Base-by-base conservation (phyloP, 1,140 invertebrate species). In the Diprion similis region DNA sequence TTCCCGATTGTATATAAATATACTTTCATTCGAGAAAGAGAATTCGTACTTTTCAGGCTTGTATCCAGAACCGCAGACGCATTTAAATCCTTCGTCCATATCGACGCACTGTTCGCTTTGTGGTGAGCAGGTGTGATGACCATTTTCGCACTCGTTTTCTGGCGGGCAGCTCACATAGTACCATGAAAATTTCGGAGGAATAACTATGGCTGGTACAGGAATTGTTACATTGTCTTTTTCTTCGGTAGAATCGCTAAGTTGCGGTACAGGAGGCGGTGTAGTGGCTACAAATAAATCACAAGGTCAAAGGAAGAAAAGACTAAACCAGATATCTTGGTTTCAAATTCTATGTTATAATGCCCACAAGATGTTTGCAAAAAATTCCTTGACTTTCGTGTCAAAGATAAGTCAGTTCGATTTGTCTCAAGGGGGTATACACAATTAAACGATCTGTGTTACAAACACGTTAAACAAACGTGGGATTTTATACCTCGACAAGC, bases 111-210 rank as follows among this genome's bases (percentile, higher is more conserved):
- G 91, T 89, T 99, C 95, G 18, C 95, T 97, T 46, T 93, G 90
- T 0, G 90, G 87, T 83, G 97, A 93, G 86, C 97, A 99, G 45
- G 92, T 95, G 82, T 99, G 97, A 86, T 99, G 97, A 11, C 92
- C 91, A 84, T 98, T 99, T 37, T 89, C 83, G 84, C 97, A 99
- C 87, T 99, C 97, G 84, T 99, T 95, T 89, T 99, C 97, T 0
- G 93, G 92, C 1, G 97, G 97, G 86, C 97, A 98, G 48, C 91
- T 90, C 0, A 94, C 91, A 80, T 97, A 98, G 76, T 96, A 91
- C 96, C 97, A 98, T 0, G 91, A 91, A 78, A 93, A 92, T 4
- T 86, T 89, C 51, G 51, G 51, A 59, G 51, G 51, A 0, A 85
- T 83, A 18, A 82, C 80, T 24, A 84, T 80, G 15, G 82, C 79